These are phyloP conservation scores for Noctuana brunneofusca DNA, from an alignment of 2,888 invertebrate species.

Conservation along the genomic window DNA sequence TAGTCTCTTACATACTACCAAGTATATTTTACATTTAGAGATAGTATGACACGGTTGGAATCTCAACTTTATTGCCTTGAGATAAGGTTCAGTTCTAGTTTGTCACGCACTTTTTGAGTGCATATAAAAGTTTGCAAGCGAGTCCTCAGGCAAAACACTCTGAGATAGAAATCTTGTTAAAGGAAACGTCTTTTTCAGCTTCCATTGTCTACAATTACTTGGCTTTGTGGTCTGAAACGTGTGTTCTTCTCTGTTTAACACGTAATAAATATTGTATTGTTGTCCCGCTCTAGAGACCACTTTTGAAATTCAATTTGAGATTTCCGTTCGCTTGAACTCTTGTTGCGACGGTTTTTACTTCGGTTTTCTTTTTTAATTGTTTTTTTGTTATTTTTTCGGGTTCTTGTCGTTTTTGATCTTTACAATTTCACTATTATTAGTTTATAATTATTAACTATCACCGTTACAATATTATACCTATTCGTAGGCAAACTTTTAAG, in stretches of 20 bases:
- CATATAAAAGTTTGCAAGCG: slow-evolving; percentile 45
- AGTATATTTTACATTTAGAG: slow-evolving; percentile 27
- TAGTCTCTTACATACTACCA: no score
- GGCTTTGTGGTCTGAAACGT: slow-evolving; percentile 67
- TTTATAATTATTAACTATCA: no score
- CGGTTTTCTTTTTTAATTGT: no score
- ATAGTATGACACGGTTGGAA: slow-evolving; percentile 15
- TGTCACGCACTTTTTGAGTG: neutral
- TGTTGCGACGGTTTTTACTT: no score
- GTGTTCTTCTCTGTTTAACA: slow-evolving; percentile 51
- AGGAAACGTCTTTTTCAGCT: slow-evolving; percentile 81
- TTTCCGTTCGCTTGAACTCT: slow-evolving; percentile 57
- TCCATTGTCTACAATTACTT: slow-evolving; percentile 81
- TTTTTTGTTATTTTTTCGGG: no score
- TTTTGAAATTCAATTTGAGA: slow-evolving; percentile 71
- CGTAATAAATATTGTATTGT: slow-evolving; percentile 37
- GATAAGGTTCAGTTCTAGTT: slow-evolving; percentile 37
- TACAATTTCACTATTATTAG: no score
- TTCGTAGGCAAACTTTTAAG: no score
- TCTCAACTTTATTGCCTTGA: slow-evolving; percentile 22
- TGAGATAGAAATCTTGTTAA: slow-evolving; percentile 79
- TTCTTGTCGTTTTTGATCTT: no score
- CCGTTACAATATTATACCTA: no score
- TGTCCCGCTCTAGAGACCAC: slow-evolving; percentile 52
- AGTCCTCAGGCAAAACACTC: slow-evolving; percentile 74